Evolutionary conservation across 2,797 vertebrate species (phyloP).

Genomic region (Sebastolobus alascanus): DNA sequence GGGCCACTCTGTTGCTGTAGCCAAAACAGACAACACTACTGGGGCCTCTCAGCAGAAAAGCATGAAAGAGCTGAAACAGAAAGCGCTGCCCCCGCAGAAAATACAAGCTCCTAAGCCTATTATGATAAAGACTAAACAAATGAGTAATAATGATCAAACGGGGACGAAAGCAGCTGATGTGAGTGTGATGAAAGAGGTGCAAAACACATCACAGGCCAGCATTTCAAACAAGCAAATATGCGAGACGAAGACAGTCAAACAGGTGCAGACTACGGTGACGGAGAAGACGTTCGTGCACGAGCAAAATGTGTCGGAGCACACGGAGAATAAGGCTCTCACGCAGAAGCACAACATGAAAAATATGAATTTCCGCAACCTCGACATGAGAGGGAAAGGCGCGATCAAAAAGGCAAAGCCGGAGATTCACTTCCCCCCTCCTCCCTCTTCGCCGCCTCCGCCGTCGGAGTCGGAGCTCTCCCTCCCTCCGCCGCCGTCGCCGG

Average conservation of each 20-base stretch:
- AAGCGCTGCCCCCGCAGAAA: slow-evolving; percentile 65
- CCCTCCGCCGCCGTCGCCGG: slow-evolving; percentile 88
- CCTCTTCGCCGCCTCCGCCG: slow-evolving; percentile 81
- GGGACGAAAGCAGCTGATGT: slow-evolving; percentile 59
- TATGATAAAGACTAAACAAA: slow-evolving; percentile 75
- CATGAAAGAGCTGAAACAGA: slow-evolving; percentile 76
- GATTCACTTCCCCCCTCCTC: slow-evolving; percentile 88
- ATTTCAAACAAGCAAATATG: slow-evolving; percentile 69
- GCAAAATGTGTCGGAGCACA: slow-evolving; percentile 58
- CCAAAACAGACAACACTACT: slow-evolving; percentile 71
- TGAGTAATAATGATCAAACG: slow-evolving; percentile 69
- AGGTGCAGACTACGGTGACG: slow-evolving; percentile 76
- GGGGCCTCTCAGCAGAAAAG: slow-evolving; percentile 72
- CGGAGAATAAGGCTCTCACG: slow-evolving; percentile 47
- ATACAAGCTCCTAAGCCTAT: slow-evolving; percentile 68
- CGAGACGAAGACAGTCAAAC: slow-evolving; percentile 76
- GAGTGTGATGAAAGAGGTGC: slow-evolving; percentile 60
- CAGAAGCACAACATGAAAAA: slow-evolving; percentile 77
- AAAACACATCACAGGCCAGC: slow-evolving; percentile 64
- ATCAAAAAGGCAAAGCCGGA: slow-evolving; percentile 83
- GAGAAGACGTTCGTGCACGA: slow-evolving; percentile 69
- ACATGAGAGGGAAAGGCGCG: slow-evolving; percentile 70
- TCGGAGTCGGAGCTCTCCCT: slow-evolving; percentile 90
- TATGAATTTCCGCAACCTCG: slow-evolving; percentile 70
- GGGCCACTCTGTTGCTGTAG: slow-evolving; percentile 71